Evolutionary conservation across 2,888 invertebrate genomes (phyloP).

Genomic region (Agriopis aurantiaria): DNA sequence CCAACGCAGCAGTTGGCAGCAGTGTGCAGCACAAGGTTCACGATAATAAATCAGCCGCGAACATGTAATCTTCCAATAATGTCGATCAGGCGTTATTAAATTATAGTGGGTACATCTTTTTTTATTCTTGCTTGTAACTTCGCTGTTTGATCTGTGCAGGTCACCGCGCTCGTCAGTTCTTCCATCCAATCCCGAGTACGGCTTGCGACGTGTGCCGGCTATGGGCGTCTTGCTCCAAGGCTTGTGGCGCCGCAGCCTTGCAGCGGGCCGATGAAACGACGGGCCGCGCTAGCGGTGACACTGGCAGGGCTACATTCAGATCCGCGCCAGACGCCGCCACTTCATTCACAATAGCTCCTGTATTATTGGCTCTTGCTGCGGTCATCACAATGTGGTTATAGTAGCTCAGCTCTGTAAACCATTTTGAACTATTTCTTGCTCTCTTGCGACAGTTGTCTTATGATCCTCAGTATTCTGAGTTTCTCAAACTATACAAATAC

Average conservation of each 20-base stretch:
- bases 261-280: constrained; percentile 51
- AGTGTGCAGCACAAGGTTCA: too few species aligned
- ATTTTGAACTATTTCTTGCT: constrained; percentile 5
- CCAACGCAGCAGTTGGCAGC: neutral
- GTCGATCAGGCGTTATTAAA: neutral
- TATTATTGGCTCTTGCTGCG: constrained; percentile 17
- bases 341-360: constrained; percentile 35
- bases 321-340: constrained; percentile 40
- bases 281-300: constrained; percentile 28
- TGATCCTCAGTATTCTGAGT: neutral
- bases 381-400: constrained; percentile 20
- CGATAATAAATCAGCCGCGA: neutral
- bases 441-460: constrained; percentile 7
- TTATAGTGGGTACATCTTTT: neutral
- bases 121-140: neutral
- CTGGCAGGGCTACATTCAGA: constrained; percentile 24
- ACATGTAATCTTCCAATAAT: neutral
- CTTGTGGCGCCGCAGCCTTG: constrained; percentile 69
- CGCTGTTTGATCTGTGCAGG: constrained; percentile 78
- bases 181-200: constrained; percentile 89
- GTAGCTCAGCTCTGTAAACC: neutral
- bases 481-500: neutral
- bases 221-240: constrained; percentile 75
- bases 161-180: constrained; percentile 93
- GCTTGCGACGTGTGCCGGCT: constrained; percentile 94